Evolutionary conservation across 2,113 vertebrate genomes (phyloP).

Genomic region (Marmota monax): DNA sequence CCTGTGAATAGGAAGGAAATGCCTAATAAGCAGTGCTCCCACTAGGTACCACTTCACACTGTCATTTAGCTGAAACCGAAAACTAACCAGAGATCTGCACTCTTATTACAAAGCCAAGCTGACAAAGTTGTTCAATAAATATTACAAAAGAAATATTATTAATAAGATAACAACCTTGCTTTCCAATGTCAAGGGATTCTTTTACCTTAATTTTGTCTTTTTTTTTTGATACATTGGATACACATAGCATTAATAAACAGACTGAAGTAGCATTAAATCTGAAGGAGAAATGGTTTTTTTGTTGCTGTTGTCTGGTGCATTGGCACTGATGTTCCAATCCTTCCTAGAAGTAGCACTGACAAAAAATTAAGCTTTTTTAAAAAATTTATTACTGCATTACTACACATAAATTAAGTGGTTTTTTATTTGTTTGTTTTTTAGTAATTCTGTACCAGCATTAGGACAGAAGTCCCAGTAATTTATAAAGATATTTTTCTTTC

Average conservation of each 20-base stretch:
- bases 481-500: constrained; percentile 64
- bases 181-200: constrained; percentile 56
- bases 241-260: constrained; percentile 53
- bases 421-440: not conserved
- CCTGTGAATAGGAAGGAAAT: not conserved
- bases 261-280: constrained; percentile 25
- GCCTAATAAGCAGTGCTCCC: no score
- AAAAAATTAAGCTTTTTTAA: constrained; percentile 39
- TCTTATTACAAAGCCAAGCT: constrained; percentile 8
- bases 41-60: no score
- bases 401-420: constrained; percentile 49
- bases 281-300: constrained; percentile 27
- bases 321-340: constrained; percentile 42
- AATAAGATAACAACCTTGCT: constrained; percentile 64
- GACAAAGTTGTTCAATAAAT: constrained; percentile 65
- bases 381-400: not conserved
- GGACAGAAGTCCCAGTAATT: constrained; percentile 36
- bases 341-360: constrained; percentile 35
- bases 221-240: constrained; percentile 51
- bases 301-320: not conserved
- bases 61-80: not conserved
- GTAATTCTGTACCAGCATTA: constrained; percentile 40
- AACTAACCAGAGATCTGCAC: not conserved
- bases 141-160: not conserved
- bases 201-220: constrained; percentile 60